Base-by-base conservation (phyloP, 2,797 vertebrate species). In the Pitangus sulphuratus region DNA sequence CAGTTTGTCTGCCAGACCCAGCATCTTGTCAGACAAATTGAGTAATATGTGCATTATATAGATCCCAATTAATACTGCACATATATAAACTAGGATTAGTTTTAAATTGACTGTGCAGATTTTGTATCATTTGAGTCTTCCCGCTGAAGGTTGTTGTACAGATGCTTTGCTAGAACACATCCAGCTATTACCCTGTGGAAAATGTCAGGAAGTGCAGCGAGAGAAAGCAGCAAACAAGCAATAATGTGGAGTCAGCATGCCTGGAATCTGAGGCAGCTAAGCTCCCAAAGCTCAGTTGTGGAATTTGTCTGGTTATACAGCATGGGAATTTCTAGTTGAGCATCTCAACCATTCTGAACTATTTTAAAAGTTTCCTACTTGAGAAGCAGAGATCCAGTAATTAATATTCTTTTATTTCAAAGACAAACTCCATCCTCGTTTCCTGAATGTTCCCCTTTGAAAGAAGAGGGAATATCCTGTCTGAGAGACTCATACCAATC, bases 281-380 rank as follows among this genome's bases (percentile, higher is more conserved):
- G 40, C 83, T 81, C 80, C 71, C 81, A 84, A 75, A 84, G 56
- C 56, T 94, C 47, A 62, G 70, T 12, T 85, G 69, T 95, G 54
- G 94, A 96, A 96, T 94, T 62, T 94, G 79, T 72, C 72, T 92
- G 75, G 39, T 76, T 92, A 89, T 35, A 53, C 77, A 89, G 79
- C 42, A 72, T 2, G 15, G 44, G 13, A 70, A 64, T 85, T 64
- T 74, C 81, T 48, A 16, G 13, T 6, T 35, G 30, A 64, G 15
- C 33, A 83, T 47, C 48, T 8, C 79, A 71, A 39, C 3, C 19
- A 44, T 19, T 44, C 21, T 64, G 40, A 77, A 39, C 22, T 25
- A 33, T 57, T 88, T 82, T 33, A 30, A 44, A 71, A 51, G 24
- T 62, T 81, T 78, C n/a, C n/a, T 8, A 33, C 53, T 58, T 58